phyloP scores from a whole-genome alignment of 2,113 vertebrate genomes.

The Brachypteracias leptosomus region DNA sequence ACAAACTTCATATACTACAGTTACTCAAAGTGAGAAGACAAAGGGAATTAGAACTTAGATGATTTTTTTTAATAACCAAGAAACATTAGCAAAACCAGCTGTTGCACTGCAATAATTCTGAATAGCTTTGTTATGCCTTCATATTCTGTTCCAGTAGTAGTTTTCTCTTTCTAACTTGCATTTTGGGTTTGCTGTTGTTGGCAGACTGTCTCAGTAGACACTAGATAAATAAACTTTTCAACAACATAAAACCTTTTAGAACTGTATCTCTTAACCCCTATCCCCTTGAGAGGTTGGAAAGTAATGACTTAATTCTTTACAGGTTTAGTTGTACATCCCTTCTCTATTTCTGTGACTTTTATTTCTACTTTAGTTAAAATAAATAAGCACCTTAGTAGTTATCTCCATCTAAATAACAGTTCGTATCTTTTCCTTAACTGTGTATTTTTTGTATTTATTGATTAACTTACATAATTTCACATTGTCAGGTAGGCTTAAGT shows the following conservation, averaged over 20 bases:
- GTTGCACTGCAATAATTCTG: slow-evolving; percentile 28
- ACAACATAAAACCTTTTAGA: not conserved
- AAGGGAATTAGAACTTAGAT: slow-evolving; percentile 37
- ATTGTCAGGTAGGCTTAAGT: not conserved
- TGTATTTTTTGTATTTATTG: not conserved
- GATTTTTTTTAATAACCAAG: slow-evolving; percentile 7
- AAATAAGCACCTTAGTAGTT: not conserved
- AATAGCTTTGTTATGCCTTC: slow-evolving; percentile 32
- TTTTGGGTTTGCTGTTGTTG: slow-evolving; percentile 47
- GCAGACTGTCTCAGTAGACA: not conserved
- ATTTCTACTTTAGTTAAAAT: not conserved
- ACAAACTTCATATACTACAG: slow-evolving; percentile 21
- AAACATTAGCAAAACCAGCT: slow-evolving; percentile 56
- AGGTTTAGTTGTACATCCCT: not conserved
- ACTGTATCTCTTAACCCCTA: not conserved
- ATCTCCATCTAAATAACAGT: not conserved
- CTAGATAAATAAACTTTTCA: slow-evolving; percentile 40
- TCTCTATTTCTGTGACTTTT: not conserved
- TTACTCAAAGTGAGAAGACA: slow-evolving; percentile 51
- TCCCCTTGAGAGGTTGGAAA: not conserved
- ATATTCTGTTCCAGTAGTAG: not conserved
- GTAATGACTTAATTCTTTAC: not conserved
- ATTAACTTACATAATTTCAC: not conserved
- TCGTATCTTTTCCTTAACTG: not conserved
- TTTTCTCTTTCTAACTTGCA: not conserved